These are phyloP conservation scores for Lasioglossum marginatum DNA, from an alignment of 2,888 invertebrate genomes.

Conservation along the genomic window DNA sequence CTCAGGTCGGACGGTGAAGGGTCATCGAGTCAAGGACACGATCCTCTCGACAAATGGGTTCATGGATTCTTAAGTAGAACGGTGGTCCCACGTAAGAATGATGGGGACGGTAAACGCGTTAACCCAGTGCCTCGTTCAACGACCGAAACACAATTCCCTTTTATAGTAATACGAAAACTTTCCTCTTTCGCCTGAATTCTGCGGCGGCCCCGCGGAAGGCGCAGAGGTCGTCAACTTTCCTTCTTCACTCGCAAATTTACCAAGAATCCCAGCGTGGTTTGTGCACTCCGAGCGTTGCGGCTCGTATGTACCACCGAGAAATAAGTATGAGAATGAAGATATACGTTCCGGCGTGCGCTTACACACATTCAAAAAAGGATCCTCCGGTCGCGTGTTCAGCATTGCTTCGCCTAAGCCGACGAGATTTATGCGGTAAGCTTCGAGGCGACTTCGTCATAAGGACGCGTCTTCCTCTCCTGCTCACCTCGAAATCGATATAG, in stretches of 20 bases:
- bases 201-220: not conserved
- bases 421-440: conserved; percentile 59
- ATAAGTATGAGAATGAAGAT: conserved; percentile 33
- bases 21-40: not conserved
- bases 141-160: not conserved
- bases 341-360: conserved; percentile 23
- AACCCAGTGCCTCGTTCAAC: not conserved
- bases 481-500: conserved; percentile 35
- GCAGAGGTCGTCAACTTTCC: conserved; percentile 26
- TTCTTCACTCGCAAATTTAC: conserved; percentile 36
- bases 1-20: not conserved
- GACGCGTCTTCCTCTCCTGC: conserved; percentile 12
- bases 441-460: conserved; percentile 47
- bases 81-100: not conserved
- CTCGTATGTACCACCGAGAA: conserved; percentile 13
- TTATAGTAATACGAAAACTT: not conserved
- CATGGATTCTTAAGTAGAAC: conserved; percentile 6
- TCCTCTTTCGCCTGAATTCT: not conserved
- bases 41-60: not conserved
- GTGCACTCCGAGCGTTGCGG: conserved; percentile 2
- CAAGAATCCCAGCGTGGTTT: conserved; percentile 22
- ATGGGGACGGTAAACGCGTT: conserved; percentile 2
- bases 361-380: conserved; percentile 46
- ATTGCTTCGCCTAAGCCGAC: conserved; percentile 50
- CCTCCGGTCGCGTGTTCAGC: conserved; percentile 50